Base-by-base conservation (phyloP, 2,113 vertebrate genomes). In the Platysternon megacephalum region DNA sequence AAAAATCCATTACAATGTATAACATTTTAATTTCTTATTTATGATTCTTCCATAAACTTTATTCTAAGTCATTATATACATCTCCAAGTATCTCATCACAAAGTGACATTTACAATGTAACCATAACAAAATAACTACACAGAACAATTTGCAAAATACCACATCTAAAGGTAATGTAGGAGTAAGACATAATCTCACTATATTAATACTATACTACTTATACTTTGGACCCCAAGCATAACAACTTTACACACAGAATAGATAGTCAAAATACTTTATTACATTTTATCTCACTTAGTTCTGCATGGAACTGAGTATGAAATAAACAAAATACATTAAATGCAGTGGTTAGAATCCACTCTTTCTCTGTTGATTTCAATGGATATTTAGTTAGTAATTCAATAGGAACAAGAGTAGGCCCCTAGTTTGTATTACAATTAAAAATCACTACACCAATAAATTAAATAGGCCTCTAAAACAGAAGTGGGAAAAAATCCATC, bases 61-160 rank as follows among this genome's bases (percentile, higher is more conserved):
- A 95, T 86, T 96, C 95, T 97, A 85, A 93, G 78, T 96, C 86
- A 97, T 96, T 96, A 89, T 91, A 79, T 83, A 96, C 42, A 88
- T 90, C 85, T 97, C 51, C 49, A 93, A 96, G 35, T 88, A 90
- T 82, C 89, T 93, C 11, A 39, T 96, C 79, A 83, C 89, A 90
- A 98, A 96, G 92, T 96, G 94, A 79, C 76, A 96, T 96, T 96
- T 84, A 82, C 79, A 94, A 88, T 86, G 81, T 82, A 95, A 93
- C 95, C 90, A 94, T 97, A 90, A 93, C 95, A 90, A 96, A 97
- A 97, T 96, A 98, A 97, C 94, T 85, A 78, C 94, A 76, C 93
- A 96, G 92, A 97, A 97, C 94, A 48, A 90, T 93, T 94, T 97
- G 53, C 94, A 95, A 97, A 97, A 95, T 93, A 91, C 48, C 55